phyloP scores from a whole-genome alignment of 2,797 vertebrate genomes.

The Petrocephalus sullivani region DNA sequence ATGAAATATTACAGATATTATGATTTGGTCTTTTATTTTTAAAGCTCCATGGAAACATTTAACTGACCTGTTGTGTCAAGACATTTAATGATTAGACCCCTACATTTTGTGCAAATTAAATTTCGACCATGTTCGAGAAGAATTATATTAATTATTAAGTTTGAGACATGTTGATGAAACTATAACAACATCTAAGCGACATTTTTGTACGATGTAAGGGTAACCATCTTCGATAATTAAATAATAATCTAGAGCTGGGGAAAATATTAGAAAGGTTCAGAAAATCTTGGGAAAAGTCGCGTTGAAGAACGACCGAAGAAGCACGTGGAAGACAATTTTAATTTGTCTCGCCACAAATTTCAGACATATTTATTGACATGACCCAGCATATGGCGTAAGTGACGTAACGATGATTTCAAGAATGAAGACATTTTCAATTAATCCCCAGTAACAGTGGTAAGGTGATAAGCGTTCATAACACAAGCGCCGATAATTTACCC shows the following conservation, averaged over 20 bases:
- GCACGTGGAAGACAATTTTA: background rate
- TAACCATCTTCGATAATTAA: background rate
- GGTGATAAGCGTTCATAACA: background rate
- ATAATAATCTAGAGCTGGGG: background rate
- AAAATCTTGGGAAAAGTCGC: background rate
- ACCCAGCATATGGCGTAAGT: background rate
- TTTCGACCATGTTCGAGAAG: background rate
- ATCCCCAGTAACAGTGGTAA: background rate
- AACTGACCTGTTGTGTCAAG: background rate
- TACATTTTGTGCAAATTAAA: background rate
- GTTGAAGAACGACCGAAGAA: background rate
- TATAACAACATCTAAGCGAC: background rate
- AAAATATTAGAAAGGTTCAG: background rate
- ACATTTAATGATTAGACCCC: background rate
- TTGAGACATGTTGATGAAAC: background rate
- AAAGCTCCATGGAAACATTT: background rate
- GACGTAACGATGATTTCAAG: background rate
- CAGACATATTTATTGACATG: background rate
- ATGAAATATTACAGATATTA: background rate
- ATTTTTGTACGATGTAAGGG: background rate
- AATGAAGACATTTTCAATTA: background rate
- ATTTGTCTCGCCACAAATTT: background rate
- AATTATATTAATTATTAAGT: background rate
- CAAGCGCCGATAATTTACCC: background rate
- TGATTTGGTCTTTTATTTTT: background rate